Percentiles rank a stretch among this genome's conserved stretches.
These are phyloP conservation scores for Acanthurus tractus DNA, from an alignment of 2,797 vertebrate genomes.

Conservation along the genomic window DNA sequence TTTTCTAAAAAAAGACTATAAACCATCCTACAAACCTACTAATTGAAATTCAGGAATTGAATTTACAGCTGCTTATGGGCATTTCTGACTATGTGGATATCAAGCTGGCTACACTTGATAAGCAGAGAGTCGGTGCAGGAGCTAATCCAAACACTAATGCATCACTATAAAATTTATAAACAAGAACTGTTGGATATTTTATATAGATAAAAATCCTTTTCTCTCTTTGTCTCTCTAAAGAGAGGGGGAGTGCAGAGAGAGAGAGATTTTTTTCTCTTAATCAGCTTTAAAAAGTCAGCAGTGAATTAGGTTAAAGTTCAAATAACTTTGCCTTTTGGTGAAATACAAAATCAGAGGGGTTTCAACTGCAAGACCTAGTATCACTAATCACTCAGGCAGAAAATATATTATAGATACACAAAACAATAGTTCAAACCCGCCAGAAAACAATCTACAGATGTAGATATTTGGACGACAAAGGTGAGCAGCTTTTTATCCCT, in stretches of 20 bases:
- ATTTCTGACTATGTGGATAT: constrained; percentile 30
- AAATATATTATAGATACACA: background rate
- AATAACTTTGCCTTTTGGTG: constrained; percentile 4
- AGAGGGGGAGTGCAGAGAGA: no score
- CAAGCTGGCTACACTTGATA: constrained; percentile 30
- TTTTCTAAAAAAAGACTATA: constrained; percentile 20
- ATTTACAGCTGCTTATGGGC: constrained; percentile 24
- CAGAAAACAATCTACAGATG: constrained; percentile 4
- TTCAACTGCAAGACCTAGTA: background rate
- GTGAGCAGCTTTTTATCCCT: background rate
- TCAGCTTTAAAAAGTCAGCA: constrained; percentile 5
- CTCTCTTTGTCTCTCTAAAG: no score
- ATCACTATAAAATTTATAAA: constrained; percentile 9
- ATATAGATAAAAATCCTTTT: no score
- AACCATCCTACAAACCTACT: constrained; percentile 30
- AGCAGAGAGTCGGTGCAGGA: constrained; percentile 8
- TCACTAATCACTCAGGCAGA: background rate
- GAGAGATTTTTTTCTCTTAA: background rate
- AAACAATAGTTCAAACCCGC: background rate
- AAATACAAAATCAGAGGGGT: constrained; percentile 1
- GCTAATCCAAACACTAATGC: constrained; percentile 8
- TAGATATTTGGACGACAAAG: constrained; percentile 9
- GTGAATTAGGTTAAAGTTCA: constrained; percentile 14
- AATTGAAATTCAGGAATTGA: constrained; percentile 29
- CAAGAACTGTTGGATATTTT: background rate